Evolutionary conservation across 2,888 invertebrate genomes (phyloP), one percentile per base, ranked within the genome.

Genomic region (Leptinotarsa juncta): DNA sequence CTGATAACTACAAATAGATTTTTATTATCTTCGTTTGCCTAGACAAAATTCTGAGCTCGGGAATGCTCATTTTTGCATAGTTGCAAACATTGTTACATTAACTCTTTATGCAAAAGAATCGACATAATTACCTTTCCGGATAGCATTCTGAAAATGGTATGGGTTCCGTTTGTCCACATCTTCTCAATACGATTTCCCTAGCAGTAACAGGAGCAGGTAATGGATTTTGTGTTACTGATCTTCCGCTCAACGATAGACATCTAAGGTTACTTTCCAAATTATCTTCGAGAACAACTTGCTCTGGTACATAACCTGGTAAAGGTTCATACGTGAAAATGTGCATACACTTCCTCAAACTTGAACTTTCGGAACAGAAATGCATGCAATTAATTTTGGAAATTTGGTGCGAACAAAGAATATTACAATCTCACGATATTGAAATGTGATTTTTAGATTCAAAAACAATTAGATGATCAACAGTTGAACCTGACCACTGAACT

Each of bases 91-190:
- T 42, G 42, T 42, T 42, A 42, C 0, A 42, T 42, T 42, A 10
- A 42, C 0, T 10, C 1, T 32, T 10, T 42, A 42, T 42, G 10
- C 42, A 42, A 42, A 42, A 32, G 2, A 42, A 42, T 32, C 32
- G 20, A 67, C 32, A 77, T 53, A 16, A 91, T 90, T 85, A 93
- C 93, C 89, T 86, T 82, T 91, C 89, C 78, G 92, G 90, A 88
- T 94, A 95, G 86, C 91, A 91, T 88, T 90, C 89, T 86, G 90
- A 89, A 89, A 95, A 95, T 74, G 88, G 87, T 79, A 92, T 83
- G 62, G 92, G 90, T 79, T 90, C 90, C 32, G 89, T 87, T 88
- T 95, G 94, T 79, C 89, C 89, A 87, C 95, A 95, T 87, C 91
- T 91, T 83, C 91, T 90, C 79, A 95, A 89, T 65, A 88, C 89